Evolutionary conservation across 2,113 vertebrate genomes (phyloP).

Genomic region (Polypterus bichir): DNA sequence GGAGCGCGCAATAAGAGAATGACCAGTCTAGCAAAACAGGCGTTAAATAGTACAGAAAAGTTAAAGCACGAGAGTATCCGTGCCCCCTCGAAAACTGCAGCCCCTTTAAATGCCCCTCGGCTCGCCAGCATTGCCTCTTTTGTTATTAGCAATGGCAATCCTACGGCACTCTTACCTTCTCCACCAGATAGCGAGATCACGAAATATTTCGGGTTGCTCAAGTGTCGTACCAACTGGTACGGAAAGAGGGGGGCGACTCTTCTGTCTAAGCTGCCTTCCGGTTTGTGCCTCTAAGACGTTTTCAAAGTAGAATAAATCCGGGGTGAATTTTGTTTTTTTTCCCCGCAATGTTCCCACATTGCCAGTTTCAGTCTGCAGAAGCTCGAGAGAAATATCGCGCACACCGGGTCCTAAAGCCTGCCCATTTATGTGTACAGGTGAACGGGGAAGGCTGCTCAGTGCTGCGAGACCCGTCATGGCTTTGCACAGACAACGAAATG

Average conservation of each 20-base stretch:
- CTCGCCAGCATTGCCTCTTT: conserved; percentile 56
- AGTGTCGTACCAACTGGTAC: conserved; percentile 18
- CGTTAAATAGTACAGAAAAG: too few species aligned
- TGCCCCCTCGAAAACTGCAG: conserved; percentile 9
- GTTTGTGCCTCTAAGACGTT: conserved; percentile 28
- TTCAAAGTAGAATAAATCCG: conserved; percentile 40
- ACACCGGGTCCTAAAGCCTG: conserved; percentile 67
- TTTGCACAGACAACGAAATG: too few species aligned
- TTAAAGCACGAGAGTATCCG: not conserved
- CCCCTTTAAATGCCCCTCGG: conserved; percentile 60
- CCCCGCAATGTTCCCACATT: conserved; percentile 64
- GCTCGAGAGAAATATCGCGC: conserved; percentile 67
- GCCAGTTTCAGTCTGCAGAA: conserved; percentile 65
- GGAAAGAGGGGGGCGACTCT: conserved; percentile 28
- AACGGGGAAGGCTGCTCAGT: conserved; percentile 17
- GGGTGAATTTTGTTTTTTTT: conserved; percentile 54
- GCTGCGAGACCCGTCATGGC: too few species aligned
- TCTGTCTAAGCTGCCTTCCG: conserved; percentile 21
- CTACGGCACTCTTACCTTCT: conserved; percentile 60
- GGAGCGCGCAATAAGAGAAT: too few species aligned
- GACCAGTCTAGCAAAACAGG: too few species aligned
- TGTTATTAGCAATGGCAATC: conserved; percentile 66
- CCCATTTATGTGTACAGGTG: conserved; percentile 47
- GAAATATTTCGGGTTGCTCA: conserved; percentile 34
- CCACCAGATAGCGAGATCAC: conserved; percentile 23